These are phyloP conservation scores for Zelleria hepariella DNA, from an alignment of 2,888 invertebrate species.

Conservation along the genomic window DNA sequence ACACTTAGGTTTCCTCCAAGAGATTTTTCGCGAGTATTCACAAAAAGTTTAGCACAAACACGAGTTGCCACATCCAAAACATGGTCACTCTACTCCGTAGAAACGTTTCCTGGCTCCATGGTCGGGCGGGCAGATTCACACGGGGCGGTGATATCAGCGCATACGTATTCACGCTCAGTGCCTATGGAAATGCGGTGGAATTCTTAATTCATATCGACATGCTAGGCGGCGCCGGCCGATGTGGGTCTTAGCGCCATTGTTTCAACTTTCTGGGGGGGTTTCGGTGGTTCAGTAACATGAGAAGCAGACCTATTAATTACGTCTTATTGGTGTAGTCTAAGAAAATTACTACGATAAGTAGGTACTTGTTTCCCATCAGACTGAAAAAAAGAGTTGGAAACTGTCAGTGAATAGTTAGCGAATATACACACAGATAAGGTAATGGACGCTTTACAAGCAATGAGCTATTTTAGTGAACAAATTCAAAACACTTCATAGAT, in stretches of 20 bases:
- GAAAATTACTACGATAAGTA: too few species aligned
- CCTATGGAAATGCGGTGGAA: constrained; percentile 58
- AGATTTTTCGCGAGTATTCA: too few species aligned
- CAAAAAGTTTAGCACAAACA: neutral
- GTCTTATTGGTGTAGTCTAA: neutral
- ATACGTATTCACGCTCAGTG: constrained; percentile 55
- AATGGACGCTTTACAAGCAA: too few species aligned
- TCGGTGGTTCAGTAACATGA: neutral
- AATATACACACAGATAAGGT: too few species aligned
- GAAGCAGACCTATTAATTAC: neutral
- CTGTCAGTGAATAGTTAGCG: too few species aligned
- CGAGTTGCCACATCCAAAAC: neutral
- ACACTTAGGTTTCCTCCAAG: too few species aligned
- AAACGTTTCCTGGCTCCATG: constrained; percentile 18
- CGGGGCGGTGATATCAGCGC: constrained; percentile 38
- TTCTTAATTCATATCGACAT: constrained; percentile 29
- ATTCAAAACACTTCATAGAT: too few species aligned
- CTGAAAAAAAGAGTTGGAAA: too few species aligned
- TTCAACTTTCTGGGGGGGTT: neutral
- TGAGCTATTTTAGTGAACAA: too few species aligned
- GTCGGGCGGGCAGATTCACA: constrained; percentile 53
- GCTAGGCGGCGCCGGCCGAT: neutral
- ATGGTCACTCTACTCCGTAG: neutral
- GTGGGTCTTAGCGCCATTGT: neutral
- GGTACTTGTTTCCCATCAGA: too few species aligned